phyloP scores from a whole-genome alignment of 2,888 invertebrate species.

The Harmothoe impar region DNA sequence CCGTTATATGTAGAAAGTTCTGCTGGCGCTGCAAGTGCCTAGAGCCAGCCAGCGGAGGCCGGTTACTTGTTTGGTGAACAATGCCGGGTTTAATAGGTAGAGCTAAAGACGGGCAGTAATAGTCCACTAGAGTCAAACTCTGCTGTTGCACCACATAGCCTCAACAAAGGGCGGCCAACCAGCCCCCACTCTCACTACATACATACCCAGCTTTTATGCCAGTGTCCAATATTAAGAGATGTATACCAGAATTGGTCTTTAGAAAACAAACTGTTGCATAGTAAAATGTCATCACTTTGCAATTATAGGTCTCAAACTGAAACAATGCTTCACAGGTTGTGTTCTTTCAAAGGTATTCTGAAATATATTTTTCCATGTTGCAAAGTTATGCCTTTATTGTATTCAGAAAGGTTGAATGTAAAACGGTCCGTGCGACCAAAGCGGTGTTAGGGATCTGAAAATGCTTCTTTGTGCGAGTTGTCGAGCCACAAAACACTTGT shows the following conservation, averaged over 20 bases:
- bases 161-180: too few species aligned
- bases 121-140: background rate
- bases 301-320: background rate
- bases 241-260: background rate
- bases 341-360: slow-evolving; percentile 38
- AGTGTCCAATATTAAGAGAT: slow-evolving; percentile 16
- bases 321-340: slow-evolving; percentile 37
- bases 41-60: too few species aligned
- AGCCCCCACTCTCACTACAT: too few species aligned
- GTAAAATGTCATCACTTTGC: background rate
- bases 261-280: too few species aligned
- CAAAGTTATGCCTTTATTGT: background rate
- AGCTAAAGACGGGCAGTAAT: background rate
- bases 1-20: too few species aligned
- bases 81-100: background rate
- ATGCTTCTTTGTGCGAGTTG: too few species aligned
- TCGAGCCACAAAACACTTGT: too few species aligned
- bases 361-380: slow-evolving; percentile 17
- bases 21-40: too few species aligned
- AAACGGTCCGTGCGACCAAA: too few species aligned
- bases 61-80: too few species aligned
- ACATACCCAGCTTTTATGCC: background rate
- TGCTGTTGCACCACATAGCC: background rate
- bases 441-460: too few species aligned
- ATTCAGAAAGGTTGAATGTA: background rate